Base-by-base conservation (phyloP, 2,797 vertebrate genomes). In the Sebastes miniatus region DNA sequence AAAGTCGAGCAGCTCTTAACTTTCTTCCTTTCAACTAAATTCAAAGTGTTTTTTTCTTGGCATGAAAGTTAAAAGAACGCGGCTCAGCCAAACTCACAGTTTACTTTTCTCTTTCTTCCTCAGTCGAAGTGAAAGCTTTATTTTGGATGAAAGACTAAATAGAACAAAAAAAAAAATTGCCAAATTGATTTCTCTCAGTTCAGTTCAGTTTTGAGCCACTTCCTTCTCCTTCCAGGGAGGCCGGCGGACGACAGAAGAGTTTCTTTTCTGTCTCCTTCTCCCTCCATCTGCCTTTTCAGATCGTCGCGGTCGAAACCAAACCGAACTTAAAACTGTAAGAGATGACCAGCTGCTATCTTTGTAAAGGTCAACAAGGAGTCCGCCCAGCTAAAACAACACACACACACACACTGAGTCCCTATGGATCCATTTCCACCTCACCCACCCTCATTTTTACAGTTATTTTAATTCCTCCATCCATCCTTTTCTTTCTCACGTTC, bases 311-410 rank as follows among this genome's bases (percentile, higher is more conserved):
- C 31, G 2, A 75, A 81, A 12, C 47, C 75, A 67, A 79, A 78
- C 68, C 77, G 22, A 73, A 84, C 36, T 74, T 29, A 25, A 71
- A 80, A 39, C 78, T 24, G 43, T 20, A 24, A 22, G 77, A 86
- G 81, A 76, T 43, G 67, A 77, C 56, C 88, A 88, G 90, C 91
- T 90, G 92, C 89, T 88, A 58, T 90, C 84, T 87, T 69, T 70
- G 70, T 73, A 77, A 85, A 85, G 80, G 88, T 91, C 89, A 86
- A 32, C 34, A 6, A 75, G 74, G 68, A 69, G 85, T 83, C 71
- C 77, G 22, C 61, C 77, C 92, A 91, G 92, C 92, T 91, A 87
- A 88, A 90, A 81, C 90, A 92, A 90, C 89, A 89, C 64, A 58
- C 72, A 32, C 80, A 32, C 80, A 69, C 59, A 76, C 72, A 34